A percentile compares a stretch with the other conserved stretches of the same genome.
phyloP scores from a whole-genome alignment of 2,113 vertebrate genomes.

The Ceuthmochares aereus region DNA sequence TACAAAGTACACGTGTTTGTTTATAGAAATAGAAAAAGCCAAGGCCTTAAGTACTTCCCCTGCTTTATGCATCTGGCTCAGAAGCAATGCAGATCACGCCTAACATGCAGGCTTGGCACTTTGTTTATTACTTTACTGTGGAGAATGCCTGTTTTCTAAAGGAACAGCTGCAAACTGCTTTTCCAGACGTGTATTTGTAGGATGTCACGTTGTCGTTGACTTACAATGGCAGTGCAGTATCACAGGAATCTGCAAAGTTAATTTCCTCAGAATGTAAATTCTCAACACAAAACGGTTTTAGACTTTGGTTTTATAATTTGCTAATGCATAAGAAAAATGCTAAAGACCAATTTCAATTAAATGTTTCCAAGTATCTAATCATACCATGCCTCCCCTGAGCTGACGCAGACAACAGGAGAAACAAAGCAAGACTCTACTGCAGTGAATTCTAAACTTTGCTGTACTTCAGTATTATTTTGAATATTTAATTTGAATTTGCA shows the following conservation, averaged over 20 bases:
- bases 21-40: not conserved
- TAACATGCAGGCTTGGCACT: rapidly evolving
- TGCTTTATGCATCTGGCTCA: not conserved
- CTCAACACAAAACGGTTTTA: not conserved
- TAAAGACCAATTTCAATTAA: not conserved
- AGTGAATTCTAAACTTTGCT: not conserved
- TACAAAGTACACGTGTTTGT: rapidly evolving
- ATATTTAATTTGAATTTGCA: not conserved
- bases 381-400: not conserved
- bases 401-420: not conserved
- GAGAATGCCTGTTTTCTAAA: not conserved
- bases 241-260: not conserved
- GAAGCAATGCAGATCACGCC: not conserved
- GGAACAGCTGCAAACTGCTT: not conserved
- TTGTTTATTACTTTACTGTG: not conserved
- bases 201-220: not conserved
- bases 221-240: not conserved
- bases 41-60: not conserved
- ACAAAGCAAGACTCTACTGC: not conserved
- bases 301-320: not conserved
- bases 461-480: not conserved
- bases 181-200: not conserved
- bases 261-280: not conserved
- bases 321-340: not conserved
- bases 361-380: not conserved